These are phyloP conservation scores for Ips typographus DNA, from an alignment of 1,140 invertebrate species.

Conservation along the genomic window DNA sequence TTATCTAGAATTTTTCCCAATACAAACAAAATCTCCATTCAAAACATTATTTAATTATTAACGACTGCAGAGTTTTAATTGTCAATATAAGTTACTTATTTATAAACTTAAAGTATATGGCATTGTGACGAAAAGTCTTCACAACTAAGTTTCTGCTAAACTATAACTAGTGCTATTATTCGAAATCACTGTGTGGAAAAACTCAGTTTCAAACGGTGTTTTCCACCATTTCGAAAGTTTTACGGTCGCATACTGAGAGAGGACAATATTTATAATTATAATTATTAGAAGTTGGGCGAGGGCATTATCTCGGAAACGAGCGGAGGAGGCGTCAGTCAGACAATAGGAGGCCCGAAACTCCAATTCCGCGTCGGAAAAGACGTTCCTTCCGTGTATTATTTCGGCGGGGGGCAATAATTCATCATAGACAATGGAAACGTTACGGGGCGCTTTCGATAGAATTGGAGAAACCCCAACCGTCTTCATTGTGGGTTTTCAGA, in stretches of 20 bases:
- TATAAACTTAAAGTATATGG: too few relatives aligned
- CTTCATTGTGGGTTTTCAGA: constrained; percentile 22
- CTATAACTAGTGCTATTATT: too few relatives aligned
- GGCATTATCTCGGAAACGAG: constrained; percentile 18
- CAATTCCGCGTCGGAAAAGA: constrained; percentile 15
- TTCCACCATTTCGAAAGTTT: too few relatives aligned
- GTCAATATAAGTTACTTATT: too few relatives aligned
- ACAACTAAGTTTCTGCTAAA: too few relatives aligned
- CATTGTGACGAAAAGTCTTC: too few relatives aligned
- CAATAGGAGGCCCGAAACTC: constrained; percentile 11
- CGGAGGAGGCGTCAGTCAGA: constrained; percentile 1
- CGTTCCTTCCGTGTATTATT: constrained; percentile 22
- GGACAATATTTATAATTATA: constrained; percentile 18
- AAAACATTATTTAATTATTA: too few relatives aligned
- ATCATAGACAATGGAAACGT: constrained; percentile 27
- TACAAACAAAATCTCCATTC: too few relatives aligned
- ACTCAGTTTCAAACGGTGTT: too few relatives aligned
- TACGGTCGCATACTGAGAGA: not conserved
- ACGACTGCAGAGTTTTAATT: too few relatives aligned
- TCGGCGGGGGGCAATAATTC: constrained; percentile 16
- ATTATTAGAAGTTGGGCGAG: constrained; percentile 22
- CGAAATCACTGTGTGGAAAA: too few relatives aligned
- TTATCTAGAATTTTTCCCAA: too few relatives aligned
- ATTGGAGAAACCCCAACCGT: constrained; percentile 1
- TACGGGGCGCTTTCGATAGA: constrained; percentile 9